These are phyloP conservation scores for Yasuhikotakia modesta DNA, from an alignment of 2,797 vertebrate genomes.

Conservation along the genomic window DNA sequence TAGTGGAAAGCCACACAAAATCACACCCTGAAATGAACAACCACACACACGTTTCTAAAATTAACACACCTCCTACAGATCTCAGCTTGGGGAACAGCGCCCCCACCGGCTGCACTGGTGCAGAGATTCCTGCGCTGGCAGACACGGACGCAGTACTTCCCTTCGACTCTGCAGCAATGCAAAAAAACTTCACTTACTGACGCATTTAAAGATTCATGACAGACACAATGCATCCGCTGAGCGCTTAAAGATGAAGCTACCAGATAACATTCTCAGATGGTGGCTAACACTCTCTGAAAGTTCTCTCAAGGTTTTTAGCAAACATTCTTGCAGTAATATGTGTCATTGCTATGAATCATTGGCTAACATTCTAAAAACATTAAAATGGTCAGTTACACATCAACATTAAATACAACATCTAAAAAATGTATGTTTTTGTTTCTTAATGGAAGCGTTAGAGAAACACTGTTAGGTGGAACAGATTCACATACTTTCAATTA, in stretches of 20 bases:
- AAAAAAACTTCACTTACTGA: constrained; percentile 56
- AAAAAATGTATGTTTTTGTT: no score
- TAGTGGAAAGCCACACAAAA: background rate
- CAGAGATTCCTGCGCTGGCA: constrained; percentile 55
- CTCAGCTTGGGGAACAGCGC: constrained; percentile 87
- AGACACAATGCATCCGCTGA: background rate
- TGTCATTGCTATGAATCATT: no score
- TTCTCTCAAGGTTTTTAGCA: no score
- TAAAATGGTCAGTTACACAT: no score
- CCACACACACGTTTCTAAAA: background rate
- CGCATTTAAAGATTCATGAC: background rate
- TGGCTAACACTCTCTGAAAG: no score
- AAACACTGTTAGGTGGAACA: no score
- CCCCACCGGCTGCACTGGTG: constrained; percentile 76
- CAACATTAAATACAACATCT: no score
- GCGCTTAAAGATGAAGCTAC: background rate
- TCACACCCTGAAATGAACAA: background rate
- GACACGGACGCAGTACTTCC: constrained; percentile 63
- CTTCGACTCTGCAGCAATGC: constrained; percentile 80
- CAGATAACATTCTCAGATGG: no score
- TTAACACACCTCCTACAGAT: constrained; percentile 72
- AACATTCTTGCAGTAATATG: no score
- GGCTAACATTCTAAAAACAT: no score
- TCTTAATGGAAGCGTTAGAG: no score
- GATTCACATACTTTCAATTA: constrained; percentile 84